A percentile compares a stretch with the other conserved stretches of the same genome.
phyloP scores from a whole-genome alignment of 2,888 invertebrate species.

The Pristionchus fissidentatus region DNA sequence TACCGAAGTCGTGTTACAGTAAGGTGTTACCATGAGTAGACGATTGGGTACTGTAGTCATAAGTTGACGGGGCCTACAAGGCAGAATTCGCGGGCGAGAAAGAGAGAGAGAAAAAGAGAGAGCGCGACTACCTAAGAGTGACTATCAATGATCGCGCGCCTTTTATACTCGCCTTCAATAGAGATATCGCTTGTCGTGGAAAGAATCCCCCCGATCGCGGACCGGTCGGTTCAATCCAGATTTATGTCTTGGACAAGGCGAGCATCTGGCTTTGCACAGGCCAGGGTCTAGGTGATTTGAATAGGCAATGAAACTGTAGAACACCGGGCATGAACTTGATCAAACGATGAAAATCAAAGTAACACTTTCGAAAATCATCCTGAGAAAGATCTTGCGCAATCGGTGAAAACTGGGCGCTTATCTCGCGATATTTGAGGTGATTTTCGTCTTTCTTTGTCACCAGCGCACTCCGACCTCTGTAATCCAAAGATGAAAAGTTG shows the following conservation, averaged over 20 bases:
- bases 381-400: neutral
- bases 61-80: no score
- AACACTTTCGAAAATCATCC: neutral
- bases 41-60: no score
- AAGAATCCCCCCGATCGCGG: neutral
- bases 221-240: neutral
- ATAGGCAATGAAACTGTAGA: neutral
- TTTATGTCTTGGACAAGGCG: neutral
- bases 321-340: neutral
- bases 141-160: neutral
- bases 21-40: no score
- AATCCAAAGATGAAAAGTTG: no score
- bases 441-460: no score
- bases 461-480: no score
- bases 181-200: slow-evolving; percentile 22
- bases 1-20: no score
- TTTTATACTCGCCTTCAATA: neutral
- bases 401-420: neutral
- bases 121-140: no score
- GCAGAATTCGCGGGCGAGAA: no score
- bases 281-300: neutral
- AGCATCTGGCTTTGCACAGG: no score
- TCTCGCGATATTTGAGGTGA: no score
- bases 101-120: no score
- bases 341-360: neutral